A percentile compares a stretch with the other conserved stretches of the same genome.
Evolutionary conservation across 2,113 vertebrate species (phyloP).

Genomic region (Gavia stellata): DNA sequence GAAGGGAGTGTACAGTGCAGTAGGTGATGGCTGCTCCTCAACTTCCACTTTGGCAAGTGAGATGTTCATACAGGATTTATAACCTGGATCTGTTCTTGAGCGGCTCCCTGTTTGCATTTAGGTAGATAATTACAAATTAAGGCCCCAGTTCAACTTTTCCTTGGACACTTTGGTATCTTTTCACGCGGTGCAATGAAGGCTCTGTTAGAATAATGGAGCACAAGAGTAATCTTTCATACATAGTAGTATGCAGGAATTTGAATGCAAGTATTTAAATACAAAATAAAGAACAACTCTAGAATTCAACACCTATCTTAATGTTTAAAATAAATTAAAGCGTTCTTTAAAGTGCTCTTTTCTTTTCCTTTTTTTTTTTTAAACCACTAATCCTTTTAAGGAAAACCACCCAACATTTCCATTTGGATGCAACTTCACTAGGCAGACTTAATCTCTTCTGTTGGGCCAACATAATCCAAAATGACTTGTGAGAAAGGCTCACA

Average conservation of each 20-base stretch:
- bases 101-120: not conserved
- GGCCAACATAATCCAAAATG: not conserved
- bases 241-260: not conserved
- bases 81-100: not conserved
- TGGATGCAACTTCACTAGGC: not conserved
- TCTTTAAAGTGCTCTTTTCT: not conserved
- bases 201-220: not conserved
- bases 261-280: not conserved
- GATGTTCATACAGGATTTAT: not conserved
- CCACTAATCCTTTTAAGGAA: not conserved
- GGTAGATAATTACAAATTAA: not conserved
- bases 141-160: not conserved
- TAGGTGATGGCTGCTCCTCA: not conserved
- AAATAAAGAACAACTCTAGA: not conserved
- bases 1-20: too few relatives aligned
- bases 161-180: not conserved
- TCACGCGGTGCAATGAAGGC: not conserved
- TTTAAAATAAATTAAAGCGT: not conserved
- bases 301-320: not conserved
- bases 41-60: not conserved
- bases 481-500: conserved; percentile 4
- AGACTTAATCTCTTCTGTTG: not conserved
- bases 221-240: not conserved
- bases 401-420: not conserved
- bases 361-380: not conserved